A percentile compares a stretch with the other conserved stretches of the same genome.
These are phyloP conservation scores for Cyanistes caeruleus DNA, from an alignment of 2,113 vertebrate genomes.

Conservation along the genomic window DNA sequence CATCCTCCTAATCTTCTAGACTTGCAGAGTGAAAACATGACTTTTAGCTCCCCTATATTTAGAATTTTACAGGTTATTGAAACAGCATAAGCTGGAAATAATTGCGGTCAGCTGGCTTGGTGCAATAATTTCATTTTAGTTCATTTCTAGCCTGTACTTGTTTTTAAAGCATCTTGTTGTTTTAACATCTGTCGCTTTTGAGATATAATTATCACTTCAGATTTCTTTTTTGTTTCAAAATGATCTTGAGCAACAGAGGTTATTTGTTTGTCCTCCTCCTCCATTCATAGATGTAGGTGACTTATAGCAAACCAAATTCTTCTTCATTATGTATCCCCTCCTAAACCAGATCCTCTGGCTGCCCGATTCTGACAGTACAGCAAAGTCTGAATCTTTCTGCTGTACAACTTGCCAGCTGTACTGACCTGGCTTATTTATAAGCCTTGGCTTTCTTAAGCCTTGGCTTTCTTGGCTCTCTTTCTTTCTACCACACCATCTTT, in stretches of 20 bases:
- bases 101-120: neutral
- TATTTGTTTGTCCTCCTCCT: neutral
- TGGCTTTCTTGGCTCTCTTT: no score
- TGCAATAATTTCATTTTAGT: conserved; percentile 9
- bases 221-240: conserved; percentile 33
- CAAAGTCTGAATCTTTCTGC: neutral
- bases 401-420: neutral
- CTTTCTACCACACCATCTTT: neutral
- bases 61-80: conserved; percentile 20
- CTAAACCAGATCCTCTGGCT: neutral
- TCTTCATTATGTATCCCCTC: neutral
- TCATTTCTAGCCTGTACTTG: conserved; percentile 20
- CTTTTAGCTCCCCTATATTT: neutral
- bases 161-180: conserved; percentile 38
- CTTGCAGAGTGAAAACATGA: neutral
- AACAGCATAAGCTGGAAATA: conserved; percentile 10
- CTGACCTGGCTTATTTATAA: neutral
- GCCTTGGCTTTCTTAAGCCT: neutral
- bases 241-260: conserved; percentile 1
- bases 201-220: conserved; percentile 36
- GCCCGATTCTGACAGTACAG: neutral
- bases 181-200: conserved; percentile 37
- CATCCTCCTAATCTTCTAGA: neutral
- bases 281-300: neutral
- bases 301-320: neutral